Base-by-base conservation (phyloP, 2,797 vertebrate species). In the Tachyglossus aculeatus region DNA sequence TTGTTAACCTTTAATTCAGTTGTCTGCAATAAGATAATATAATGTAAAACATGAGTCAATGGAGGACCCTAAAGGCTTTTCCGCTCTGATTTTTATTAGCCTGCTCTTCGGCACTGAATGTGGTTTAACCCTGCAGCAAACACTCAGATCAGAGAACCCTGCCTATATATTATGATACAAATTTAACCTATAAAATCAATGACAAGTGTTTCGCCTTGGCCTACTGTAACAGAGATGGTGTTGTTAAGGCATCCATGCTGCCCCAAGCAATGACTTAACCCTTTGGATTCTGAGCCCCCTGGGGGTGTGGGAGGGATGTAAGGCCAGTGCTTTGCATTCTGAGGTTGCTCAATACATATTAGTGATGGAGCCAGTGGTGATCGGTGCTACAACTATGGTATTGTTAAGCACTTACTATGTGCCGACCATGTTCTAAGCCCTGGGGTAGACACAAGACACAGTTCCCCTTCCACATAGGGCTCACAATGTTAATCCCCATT, bases 1-100 rank as follows among this genome's bases (percentile, higher is more conserved):
- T 92, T 90, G 88, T 91, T 92, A 91, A 92, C 90, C 87, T 91
- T 91, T 93, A 92, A 91, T 92, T 92, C 92, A 89, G 78, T 86
- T 83, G 90, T 91, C 88, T 91, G 77, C 75, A 81, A 77, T 90
- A 90, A 90, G 87, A 93, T 91, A 92, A 92, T 86, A 90, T 85
- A 87, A 92, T 91, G 79, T 90, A 93, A 94, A 93, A 90, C 88
- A 88, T 84, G 88, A 91, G 89, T 90, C 93, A 90, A 67, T 72
- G 77, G 90, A 91, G 87, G 86, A 82, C 83, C 59, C 7, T 94
- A 93, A 94, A 94, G 79, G 88, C 81, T 82, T 85, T 92, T 87
- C 89, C 90, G 80, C 78, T 87, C 74, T 76, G 84, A 78, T 74
- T 90, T 94, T 94, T 93, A 93, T 94, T 94, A 93, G 88, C 78